A percentile compares a stretch with the other conserved stretches of the same genome.
Conservation (phyloP, 2,797 vertebrate genomes). For the Muscicapa comitata region DNA sequence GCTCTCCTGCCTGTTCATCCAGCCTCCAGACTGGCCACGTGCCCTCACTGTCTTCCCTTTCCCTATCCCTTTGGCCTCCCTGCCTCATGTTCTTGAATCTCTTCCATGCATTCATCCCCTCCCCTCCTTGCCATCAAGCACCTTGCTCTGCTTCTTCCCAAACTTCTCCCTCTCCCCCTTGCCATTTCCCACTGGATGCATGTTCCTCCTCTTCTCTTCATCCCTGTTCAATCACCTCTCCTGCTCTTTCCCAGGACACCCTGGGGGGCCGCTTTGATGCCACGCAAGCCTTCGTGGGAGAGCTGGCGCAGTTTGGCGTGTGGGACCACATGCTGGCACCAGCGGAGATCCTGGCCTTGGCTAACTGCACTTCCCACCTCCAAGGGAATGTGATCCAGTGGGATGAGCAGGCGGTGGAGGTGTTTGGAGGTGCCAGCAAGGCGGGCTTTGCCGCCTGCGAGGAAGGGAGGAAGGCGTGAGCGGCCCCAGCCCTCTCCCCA, state of each 20-base stretch:
- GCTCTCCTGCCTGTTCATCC: background rate
- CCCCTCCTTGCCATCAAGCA: background rate
- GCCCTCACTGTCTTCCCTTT: background rate
- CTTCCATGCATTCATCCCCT: background rate
- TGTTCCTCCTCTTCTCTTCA: background rate
- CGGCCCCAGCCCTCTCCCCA: background rate
- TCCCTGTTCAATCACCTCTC: background rate
- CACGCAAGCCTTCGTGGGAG: constrained; percentile 93
- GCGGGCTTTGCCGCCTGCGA: constrained; percentile 83
- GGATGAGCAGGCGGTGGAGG: constrained; percentile 91
- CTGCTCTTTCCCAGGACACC: constrained; percentile 78
- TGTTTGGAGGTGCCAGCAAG: constrained; percentile 90
- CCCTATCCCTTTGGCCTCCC: background rate
- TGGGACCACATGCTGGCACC: constrained; percentile 91
- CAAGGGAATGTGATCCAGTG: constrained; percentile 90
- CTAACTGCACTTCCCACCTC: constrained; percentile 84
- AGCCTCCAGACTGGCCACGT: fast-evolving
- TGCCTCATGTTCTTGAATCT: background rate
- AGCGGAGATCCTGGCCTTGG: constrained; percentile 83
- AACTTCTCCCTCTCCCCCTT: background rate
- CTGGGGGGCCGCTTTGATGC: constrained; percentile 93
- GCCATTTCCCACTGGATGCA: background rate
- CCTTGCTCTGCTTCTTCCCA: background rate
- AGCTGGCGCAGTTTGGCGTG: constrained; percentile 91
- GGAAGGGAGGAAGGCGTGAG: constrained; percentile 77